Evolutionary conservation across 2,797 vertebrate species (phyloP), one percentile per base, ranked within the genome.

Genomic region (Iguana delicatissima): DNA sequence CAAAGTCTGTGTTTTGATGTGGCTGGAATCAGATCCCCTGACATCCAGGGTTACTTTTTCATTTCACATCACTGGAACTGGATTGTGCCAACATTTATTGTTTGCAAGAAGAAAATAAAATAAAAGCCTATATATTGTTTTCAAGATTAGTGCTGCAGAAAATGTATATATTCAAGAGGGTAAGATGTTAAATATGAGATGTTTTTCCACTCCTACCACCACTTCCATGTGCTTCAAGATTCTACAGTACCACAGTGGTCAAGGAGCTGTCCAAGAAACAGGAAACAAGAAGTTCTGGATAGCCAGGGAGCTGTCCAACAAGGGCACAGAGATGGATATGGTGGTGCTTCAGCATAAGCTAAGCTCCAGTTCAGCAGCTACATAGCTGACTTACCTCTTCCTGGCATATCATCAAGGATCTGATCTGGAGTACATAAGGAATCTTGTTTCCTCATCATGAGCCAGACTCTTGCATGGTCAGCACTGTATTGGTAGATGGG

Each of bases 201-300:
- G 55, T 57, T n/a, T 20, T 62, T 10, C 35, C 22, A 59, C 59
- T 76, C 26, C 35, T 32, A 62, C 18, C 38, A 86, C 55, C 13
- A 26, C 55, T 77, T 57, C 55, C 55, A 42, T 46, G 14, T 77
- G 52, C 57, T 57, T 86, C 72, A 77, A 32, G 32, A 86, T 77
- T 77, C 13, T 42, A 26, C 62, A 22, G 26, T 69, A 52, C 3
- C 12, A 35, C 46, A 35, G 29, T 52, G 24, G 32, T 46, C 20
- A 80, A 80, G 86, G 76, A 80, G 64, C 59, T 87, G 62, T 80
- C 57, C 59, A 88, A 50, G 13, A 20, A 73, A 86, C 2, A 86
- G n/a, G 2, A n/a, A 86, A 74, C 32, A 74, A 29, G 46, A 80
- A 42, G n/a, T 69, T 88, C 46, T 80, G 79, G 76, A 67, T 52